phyloP scores from a whole-genome alignment of 2,888 invertebrate genomes.

The Brachyopa scutellaris region DNA sequence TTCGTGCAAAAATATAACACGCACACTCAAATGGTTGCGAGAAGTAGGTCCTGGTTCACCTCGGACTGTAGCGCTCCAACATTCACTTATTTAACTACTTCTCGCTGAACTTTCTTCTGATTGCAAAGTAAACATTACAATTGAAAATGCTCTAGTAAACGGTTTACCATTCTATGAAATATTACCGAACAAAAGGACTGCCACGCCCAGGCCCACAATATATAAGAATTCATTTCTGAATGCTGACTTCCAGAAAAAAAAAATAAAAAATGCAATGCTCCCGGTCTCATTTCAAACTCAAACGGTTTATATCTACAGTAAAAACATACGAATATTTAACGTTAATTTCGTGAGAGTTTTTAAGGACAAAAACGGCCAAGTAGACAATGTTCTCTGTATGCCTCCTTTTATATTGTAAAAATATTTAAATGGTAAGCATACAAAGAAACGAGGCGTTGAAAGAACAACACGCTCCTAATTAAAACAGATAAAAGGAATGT shows the following conservation, averaged over 20 bases:
- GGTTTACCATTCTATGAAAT: neutral
- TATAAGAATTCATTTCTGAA: neutral
- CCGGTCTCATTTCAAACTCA: neutral
- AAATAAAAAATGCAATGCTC: too few species aligned
- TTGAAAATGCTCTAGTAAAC: neutral
- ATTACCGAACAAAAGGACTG: constrained; percentile 1
- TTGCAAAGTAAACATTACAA: too few species aligned
- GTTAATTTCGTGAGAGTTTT: constrained; percentile 13
- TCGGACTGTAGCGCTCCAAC: too few species aligned
- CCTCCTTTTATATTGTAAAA: neutral
- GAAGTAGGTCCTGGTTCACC: too few species aligned
- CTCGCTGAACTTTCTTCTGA: too few species aligned
- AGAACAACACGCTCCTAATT: neutral
- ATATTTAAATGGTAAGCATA: constrained; percentile 10
- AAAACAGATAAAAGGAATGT: too few species aligned
- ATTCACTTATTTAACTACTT: too few species aligned
- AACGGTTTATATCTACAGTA: neutral
- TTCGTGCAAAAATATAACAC: too few species aligned
- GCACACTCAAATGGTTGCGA: too few species aligned
- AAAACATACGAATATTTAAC: constrained; percentile 3
- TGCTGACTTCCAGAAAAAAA: too few species aligned
- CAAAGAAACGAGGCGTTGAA: constrained; percentile 4
- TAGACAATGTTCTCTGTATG: neutral
- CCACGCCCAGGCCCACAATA: too few species aligned
- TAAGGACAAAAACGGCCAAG: constrained; percentile 13